A percentile compares a stretch with the other conserved stretches of the same genome.
phyloP scores from a whole-genome alignment of 2,888 invertebrate genomes.

The Thymelicus sylvestris region DNA sequence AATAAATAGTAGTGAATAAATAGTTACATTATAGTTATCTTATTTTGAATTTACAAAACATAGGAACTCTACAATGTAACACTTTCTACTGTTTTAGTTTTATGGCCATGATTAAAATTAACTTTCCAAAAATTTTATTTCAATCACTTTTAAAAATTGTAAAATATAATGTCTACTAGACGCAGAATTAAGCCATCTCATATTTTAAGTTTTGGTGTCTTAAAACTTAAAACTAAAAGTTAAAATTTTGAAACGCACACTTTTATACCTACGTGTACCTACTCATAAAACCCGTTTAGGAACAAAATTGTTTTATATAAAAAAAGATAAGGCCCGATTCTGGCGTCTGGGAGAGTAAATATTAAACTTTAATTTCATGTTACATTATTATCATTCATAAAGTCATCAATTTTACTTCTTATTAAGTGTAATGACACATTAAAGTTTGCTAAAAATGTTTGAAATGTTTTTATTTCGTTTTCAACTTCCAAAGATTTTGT shows the following conservation, averaged over 20 bases:
- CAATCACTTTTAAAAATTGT: no score
- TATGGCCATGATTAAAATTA: background rate
- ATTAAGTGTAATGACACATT: constrained; percentile 84
- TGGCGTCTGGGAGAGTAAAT: no score
- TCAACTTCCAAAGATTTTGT: constrained; percentile 77
- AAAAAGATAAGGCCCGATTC: no score
- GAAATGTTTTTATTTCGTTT: constrained; percentile 65
- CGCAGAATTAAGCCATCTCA: no score
- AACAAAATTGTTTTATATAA: no score
- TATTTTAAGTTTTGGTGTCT: no score
- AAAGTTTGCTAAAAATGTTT: constrained; percentile 65
- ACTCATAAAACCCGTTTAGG: no score
- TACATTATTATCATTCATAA: constrained; percentile 85
- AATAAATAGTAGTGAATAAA: no score
- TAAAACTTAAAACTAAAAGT: no score
- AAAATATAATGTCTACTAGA: no score
- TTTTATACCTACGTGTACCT: no score
- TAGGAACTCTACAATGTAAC: background rate
- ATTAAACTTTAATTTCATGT: constrained; percentile 42
- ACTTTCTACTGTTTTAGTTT: background rate
- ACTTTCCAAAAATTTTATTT: background rate
- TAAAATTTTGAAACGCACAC: no score
- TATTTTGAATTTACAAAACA: background rate
- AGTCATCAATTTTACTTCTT: constrained; percentile 84
- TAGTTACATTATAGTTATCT: background rate